Evolutionary conservation across 2,113 vertebrate species (phyloP).

Genomic region (Collichthys lucidus): DNA sequence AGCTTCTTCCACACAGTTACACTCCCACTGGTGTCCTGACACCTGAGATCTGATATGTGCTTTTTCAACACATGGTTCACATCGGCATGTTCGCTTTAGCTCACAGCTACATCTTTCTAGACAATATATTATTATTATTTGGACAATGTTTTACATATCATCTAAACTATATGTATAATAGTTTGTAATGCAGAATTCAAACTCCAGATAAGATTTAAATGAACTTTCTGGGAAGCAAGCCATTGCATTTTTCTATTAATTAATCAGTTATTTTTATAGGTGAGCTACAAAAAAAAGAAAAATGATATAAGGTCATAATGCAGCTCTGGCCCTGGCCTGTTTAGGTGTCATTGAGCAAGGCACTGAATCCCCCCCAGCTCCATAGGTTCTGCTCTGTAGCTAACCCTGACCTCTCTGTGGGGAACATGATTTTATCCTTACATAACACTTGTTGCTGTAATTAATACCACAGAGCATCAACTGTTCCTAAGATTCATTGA

Average conservation of each 20-base stretch:
- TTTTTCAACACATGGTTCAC: slow-evolving; percentile 7
- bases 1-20: slow-evolving; percentile 69
- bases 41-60: slow-evolving; percentile 38
- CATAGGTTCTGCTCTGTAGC: slow-evolving; percentile 1
- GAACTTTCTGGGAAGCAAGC: background rate
- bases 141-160: background rate
- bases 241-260: background rate
- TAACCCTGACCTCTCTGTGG: slow-evolving; percentile 5
- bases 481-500: background rate
- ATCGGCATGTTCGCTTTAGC: background rate
- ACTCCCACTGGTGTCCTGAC: slow-evolving; percentile 60
- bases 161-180: background rate
- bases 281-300: background rate
- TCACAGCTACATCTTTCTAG: background rate
- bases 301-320: background rate
- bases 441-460: background rate
- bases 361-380: background rate
- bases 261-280: background rate
- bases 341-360: slow-evolving; percentile 7
- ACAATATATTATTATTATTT: too few relatives aligned
- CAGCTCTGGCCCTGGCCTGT: background rate
- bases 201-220: background rate
- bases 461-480: background rate
- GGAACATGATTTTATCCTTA: background rate
- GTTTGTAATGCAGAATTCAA: background rate